Evolutionary conservation across 2,797 vertebrate species (phyloP), one percentile per base, ranked within the genome.

Genomic region (Aselliscus stoliczkanus): DNA sequence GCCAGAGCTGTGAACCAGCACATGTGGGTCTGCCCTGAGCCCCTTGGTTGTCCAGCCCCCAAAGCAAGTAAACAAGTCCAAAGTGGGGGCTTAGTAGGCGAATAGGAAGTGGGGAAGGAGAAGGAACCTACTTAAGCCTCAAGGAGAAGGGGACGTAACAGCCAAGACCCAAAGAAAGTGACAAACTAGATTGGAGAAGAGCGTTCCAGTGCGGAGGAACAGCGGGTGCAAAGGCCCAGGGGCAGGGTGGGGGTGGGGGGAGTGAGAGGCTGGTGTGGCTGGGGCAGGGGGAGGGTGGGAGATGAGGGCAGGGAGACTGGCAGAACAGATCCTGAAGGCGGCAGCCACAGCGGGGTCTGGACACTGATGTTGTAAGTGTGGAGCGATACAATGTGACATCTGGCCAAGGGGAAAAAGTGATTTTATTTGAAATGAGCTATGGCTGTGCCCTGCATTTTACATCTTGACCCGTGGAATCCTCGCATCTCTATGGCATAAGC

Each of bases 181-280:
- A 65, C 27, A 72, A 47, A 5, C 27, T 18, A 56, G 62, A 58
- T 10, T 12, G 23, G 20, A 76, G 27, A 50, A 65, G 10, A 44
- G 69, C 2, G 2, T 21, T 64, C n/a, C 60, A 0, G 4, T 77
- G 4, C 58, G 29, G 23, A 91, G 76, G 47, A 29, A 21, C 13
- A 7, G 67, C 27, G 62, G 62, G 23, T 42, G 31, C 87, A 69
- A 47, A 94, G 72, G 72, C 31, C 27, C 39, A 4, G 37, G 69
- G 12, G 2, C 0, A 0, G 17, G 34, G 7, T 10, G 0, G 4
- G 4, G 27, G 29, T 1, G 4, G 3, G 54, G 21, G 7, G 56
- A 17, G 4, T 13, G 56, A 31, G 44, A n/a, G 7, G 52, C 29
- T 10, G 21, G n/a, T 4, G 44, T 29, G 52, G 67, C 56, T 17